Evolutionary conservation across 2,113 vertebrate species (phyloP).

Genomic region (Planiliza haematocheilus): DNA sequence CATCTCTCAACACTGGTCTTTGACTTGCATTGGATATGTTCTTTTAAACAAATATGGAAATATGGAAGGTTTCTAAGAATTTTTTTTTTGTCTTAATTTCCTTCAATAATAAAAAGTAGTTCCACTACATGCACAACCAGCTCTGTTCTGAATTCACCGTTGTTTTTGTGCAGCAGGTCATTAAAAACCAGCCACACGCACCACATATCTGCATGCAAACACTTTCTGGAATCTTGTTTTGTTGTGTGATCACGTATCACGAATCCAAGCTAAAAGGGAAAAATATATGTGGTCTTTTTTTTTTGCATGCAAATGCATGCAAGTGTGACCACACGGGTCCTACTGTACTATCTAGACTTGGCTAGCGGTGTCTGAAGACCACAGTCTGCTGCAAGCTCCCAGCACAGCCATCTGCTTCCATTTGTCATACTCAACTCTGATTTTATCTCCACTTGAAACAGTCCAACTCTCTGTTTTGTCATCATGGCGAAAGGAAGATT

Average conservation of each 20-base stretch:
- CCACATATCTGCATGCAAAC: slow-evolving; percentile 10
- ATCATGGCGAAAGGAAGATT: slow-evolving; percentile 7
- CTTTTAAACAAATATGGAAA: no score
- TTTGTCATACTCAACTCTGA: slow-evolving; percentile 40
- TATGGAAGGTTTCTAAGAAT: no score
- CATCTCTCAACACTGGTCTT: no score
- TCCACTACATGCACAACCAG: neutral
- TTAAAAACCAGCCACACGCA: slow-evolving; percentile 11
- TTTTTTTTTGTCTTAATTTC: no score
- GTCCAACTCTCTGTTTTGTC: slow-evolving; percentile 1
- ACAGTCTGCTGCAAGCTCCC: slow-evolving; percentile 29
- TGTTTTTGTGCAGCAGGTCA: neutral
- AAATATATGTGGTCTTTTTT: neutral
- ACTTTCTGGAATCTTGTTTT: neutral
- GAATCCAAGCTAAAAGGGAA: slow-evolving; percentile 38
- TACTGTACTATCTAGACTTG: slow-evolving; percentile 30
- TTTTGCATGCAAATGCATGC: slow-evolving; percentile 17
- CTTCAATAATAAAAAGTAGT: neutral
- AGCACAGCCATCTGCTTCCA: slow-evolving; percentile 34
- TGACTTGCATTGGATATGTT: no score
- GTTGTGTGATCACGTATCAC: slow-evolving; percentile 29
- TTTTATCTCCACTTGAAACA: slow-evolving; percentile 34
- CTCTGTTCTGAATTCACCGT: neutral
- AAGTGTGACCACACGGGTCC: slow-evolving; percentile 44
- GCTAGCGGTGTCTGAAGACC: slow-evolving; percentile 34